Evolutionary conservation across 1,140 invertebrate species (phyloP), one percentile per base, ranked within the genome.

Genomic region (Palaemon carinicauda): DNA sequence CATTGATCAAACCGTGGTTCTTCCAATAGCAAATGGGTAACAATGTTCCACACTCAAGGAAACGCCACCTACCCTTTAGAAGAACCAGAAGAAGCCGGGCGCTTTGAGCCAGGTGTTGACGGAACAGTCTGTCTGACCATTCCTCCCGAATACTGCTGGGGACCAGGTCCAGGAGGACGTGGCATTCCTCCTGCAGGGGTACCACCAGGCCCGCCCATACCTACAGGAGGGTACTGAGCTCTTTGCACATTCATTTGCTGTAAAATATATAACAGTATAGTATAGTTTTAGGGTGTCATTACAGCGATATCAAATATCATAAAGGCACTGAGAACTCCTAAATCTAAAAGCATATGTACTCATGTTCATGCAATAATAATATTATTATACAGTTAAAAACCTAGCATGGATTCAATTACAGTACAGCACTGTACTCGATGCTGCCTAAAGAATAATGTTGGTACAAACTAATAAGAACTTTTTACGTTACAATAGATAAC

Each of bases 231-330:
- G 27, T 71, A 73, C 51, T 86, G 74, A 5, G 82, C 21, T 24
- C 82, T 52, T 31, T 83, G 82, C 27, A 83, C 82, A 60, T 83
- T 83, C 82, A 83, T 75, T 31, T 83, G 82, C 71, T 77, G 73
- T 31, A 31, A 24, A 27, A 69, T 27, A 69, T 14, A 69, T 21
- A 27, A 75, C 9, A 50, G 73, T 31, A 15, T 31, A 31, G n/a
- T n/a, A n/a, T n/a, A n/a, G n/a, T n/a, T n/a, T n/a, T n/a, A n/a
- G n/a, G n/a, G n/a, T n/a, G n/a, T n/a, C n/a, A n/a, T n/a, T n/a
- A n/a, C n/a, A n/a, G n/a, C n/a, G n/a, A n/a, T n/a, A n/a, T n/a
- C n/a, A n/a, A n/a, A n/a, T n/a, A n/a, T n/a, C n/a, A n/a, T n/a
- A n/a, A n/a, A n/a, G n/a, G n/a, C n/a, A n/a, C n/a, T n/a, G n/a